phyloP scores from a whole-genome alignment of 1,140 invertebrate species.

The Belonocnema kinseyi region DNA sequence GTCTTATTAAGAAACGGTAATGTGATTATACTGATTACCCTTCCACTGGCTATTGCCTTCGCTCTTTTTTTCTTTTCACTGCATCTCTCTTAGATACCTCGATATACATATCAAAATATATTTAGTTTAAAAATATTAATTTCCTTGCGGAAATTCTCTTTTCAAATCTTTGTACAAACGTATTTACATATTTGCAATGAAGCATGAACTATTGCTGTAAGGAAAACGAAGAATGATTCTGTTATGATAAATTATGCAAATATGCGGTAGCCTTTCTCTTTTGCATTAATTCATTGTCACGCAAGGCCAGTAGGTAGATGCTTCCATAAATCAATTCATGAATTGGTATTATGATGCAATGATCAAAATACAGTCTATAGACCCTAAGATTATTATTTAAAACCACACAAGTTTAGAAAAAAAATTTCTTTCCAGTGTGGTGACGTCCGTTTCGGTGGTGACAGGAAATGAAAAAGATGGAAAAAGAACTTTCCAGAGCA shows the following conservation, averaged over 20 bases:
- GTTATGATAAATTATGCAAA: constrained; percentile 21
- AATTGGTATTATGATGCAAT: constrained; percentile 2
- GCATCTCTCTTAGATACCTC: too few species aligned
- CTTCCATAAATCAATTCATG: constrained; percentile 13
- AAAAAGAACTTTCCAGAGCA: constrained; percentile 77
- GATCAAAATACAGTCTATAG: background rate
- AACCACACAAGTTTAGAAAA: background rate
- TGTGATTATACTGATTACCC: too few species aligned
- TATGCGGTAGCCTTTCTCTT: constrained; percentile 26
- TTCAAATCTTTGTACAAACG: background rate
- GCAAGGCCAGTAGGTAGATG: constrained; percentile 29
- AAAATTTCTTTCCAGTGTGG: constrained; percentile 73
- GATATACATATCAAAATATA: too few species aligned
- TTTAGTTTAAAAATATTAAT: too few species aligned
- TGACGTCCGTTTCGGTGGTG: constrained; percentile 79
- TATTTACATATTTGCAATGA: background rate
- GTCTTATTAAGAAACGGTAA: too few species aligned
- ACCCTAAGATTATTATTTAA: background rate
- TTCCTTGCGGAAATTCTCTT: too few species aligned
- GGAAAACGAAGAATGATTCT: background rate
- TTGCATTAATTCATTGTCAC: constrained; percentile 29
- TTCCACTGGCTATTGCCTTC: too few species aligned
- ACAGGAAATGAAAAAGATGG: constrained; percentile 77
- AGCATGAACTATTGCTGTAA: background rate
- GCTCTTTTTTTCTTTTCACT: too few species aligned